phyloP scores from a whole-genome alignment of 92 coral and sea anemone genomes.

The Micromussa lordhowensis region DNA sequence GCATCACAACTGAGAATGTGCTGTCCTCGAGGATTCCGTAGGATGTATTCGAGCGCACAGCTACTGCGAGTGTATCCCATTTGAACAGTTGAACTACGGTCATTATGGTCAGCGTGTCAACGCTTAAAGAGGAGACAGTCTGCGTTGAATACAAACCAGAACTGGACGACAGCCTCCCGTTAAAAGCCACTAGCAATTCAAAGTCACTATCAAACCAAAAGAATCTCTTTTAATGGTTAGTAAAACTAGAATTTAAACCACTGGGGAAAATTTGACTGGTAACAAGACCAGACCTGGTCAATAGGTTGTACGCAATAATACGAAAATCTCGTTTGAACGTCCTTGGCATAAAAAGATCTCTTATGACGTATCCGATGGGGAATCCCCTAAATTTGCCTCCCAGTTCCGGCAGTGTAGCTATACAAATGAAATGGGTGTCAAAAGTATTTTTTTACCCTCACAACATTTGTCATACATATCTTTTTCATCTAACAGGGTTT shows the following conservation, averaged over 20 bases:
- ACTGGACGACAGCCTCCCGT: constrained; percentile 54
- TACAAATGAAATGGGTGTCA: not conserved
- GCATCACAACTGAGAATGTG: constrained; percentile 56
- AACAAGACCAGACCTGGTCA: too few species aligned
- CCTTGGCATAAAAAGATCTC: too few species aligned
- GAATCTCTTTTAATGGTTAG: not conserved
- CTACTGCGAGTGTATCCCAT: constrained; percentile 68
- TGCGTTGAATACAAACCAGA: constrained; percentile 52
- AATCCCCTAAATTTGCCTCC: too few species aligned
- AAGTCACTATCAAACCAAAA: constrained; percentile 39
- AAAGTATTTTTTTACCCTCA: not conserved
- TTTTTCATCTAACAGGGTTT: not conserved
- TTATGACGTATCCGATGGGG: too few species aligned
- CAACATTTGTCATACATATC: not conserved
- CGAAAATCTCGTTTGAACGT: too few species aligned
- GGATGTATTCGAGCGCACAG: constrained; percentile 27
- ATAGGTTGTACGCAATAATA: too few species aligned
- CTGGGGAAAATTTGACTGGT: too few species aligned
- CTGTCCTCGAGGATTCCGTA: constrained; percentile 45
- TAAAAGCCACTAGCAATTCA: constrained; percentile 52
- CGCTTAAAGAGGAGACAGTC: constrained; percentile 23
- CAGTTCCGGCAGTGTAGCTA: not conserved
- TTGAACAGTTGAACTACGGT: constrained; percentile 35
- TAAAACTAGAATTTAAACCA: too few species aligned
- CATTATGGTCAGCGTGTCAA: constrained; percentile 55